Evolutionary conservation across 2,113 vertebrate genomes (phyloP).

Genomic region (Lampris megalopsis): DNA sequence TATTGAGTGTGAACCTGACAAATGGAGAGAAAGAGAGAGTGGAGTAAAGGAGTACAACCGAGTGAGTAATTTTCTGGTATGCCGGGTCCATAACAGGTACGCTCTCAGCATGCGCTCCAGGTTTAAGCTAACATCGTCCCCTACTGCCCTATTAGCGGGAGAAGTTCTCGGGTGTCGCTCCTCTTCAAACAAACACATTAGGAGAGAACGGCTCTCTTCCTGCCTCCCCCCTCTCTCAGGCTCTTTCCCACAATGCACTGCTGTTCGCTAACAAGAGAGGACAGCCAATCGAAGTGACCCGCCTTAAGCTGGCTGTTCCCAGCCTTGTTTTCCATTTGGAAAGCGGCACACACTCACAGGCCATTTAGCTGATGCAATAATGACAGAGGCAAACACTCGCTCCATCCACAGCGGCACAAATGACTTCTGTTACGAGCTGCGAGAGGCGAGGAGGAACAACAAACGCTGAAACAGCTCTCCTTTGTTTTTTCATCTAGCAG

Average conservation of each 20-base stretch:
- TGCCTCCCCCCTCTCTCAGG: not conserved
- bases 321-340: constrained; percentile 52
- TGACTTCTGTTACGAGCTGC: constrained; percentile 21
- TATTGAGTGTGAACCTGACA: too few relatives aligned
- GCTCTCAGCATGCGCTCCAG: not conserved
- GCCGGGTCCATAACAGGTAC: not conserved
- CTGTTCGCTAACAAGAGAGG: constrained; percentile 66
- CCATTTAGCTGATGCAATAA: constrained; percentile 58
- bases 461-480: not conserved
- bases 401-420: constrained; percentile 52
- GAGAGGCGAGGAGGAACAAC: constrained; percentile 22
- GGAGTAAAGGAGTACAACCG: not conserved
- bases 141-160: constrained; percentile 6
- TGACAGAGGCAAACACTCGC: constrained; percentile 47
- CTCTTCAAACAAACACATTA: constrained; percentile 47
- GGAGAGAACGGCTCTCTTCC: constrained; percentile 20
- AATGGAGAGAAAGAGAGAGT: too few relatives aligned
- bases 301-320: constrained; percentile 47
- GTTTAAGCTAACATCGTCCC: not conserved
- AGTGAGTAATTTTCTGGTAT: not conserved
- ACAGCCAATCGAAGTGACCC: constrained; percentile 74
- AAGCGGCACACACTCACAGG: constrained; percentile 55
- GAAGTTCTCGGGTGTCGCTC: not conserved
- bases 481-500: not conserved
- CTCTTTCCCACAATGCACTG: constrained; percentile 53